phyloP scores from a whole-genome alignment of 2,113 vertebrate species.

The Ceyx melanurus region DNA sequence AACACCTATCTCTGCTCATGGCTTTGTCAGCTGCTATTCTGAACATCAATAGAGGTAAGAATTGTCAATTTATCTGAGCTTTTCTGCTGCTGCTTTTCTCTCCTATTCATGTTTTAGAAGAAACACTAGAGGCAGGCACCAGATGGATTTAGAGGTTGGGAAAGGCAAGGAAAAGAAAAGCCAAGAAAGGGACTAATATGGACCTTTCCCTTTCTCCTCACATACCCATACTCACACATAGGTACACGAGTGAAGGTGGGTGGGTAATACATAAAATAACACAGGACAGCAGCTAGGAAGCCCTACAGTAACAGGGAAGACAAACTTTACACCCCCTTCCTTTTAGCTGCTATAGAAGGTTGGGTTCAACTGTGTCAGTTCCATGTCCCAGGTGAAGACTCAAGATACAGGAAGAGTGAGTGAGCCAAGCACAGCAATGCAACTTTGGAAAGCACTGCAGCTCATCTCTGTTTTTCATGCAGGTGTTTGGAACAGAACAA shows the following conservation, averaged over 20 bases:
- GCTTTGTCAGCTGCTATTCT: neutral
- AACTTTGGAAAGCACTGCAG: neutral
- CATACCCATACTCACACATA: neutral
- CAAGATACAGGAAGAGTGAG: neutral
- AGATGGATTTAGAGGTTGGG: neutral
- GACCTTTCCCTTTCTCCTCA: neutral
- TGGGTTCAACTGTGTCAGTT: neutral
- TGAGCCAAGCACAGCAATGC: neutral
- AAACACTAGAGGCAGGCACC: conserved; percentile 20
- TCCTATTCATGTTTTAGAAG: neutral
- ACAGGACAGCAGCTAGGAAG: neutral
- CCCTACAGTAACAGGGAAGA: neutral
- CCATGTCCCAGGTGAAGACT: neutral
- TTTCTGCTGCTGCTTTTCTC: conserved; percentile 1
- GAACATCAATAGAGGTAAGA: conserved; percentile 15
- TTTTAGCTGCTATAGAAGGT: neutral
- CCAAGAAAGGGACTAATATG: neutral
- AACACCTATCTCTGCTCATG: neutral
- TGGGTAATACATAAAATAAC: neutral
- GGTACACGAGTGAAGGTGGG: accelerated
- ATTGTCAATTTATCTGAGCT: conserved; percentile 24
- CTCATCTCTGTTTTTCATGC: neutral
- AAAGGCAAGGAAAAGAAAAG: neutral
- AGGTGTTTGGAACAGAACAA: neutral
- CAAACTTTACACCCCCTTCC: neutral